Base-by-base conservation (phyloP, 2,888 invertebrate species). In the Drosophila basisetae region DNA sequence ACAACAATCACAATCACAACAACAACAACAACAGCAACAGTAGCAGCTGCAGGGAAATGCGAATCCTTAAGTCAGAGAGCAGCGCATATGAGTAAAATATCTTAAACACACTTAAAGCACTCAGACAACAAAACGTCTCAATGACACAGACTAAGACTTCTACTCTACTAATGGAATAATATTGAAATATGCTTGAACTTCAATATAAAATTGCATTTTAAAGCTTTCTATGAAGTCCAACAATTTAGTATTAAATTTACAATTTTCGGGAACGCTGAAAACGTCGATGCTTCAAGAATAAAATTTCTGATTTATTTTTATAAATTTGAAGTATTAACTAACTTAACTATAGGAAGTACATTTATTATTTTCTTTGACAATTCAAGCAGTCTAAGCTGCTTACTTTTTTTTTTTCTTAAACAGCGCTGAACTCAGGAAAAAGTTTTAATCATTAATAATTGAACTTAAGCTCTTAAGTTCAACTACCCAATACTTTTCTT, bases 21-120 rank as follows among this genome's bases (percentile, higher is more conserved):
- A 59, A 49, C 53, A 53, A 22, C 31, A 18, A 54, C 73, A 73
- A 6, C 41, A 59, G 31, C 70, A 68, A 33, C 55, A 71, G 11
- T 75, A 67, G 65, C 73, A 74, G 73, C 89, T 73, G 75, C 79
- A 74, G 91, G 80, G 77, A 89, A 89, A 86, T 89, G 78, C 73
- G 86, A 90, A 90, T 87, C 78, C 89, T 89, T 89, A 83, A 90
- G 90, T 82, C 80, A 49, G 67, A 53, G 61, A 68, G 68, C 67
- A 64, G 67, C 71, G 75, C 77, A 84, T 82, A 81, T 77, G 88
- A 82, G 80, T 69, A 74, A 82, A 86, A 82, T 76, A 87, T 89
- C 90, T 85, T 80, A 76, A 80, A 77, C 71, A 62, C 73, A 89
- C 90, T 85, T 89, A 77, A 85, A 87, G 90, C 80, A 78, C 66